Base-by-base conservation (phyloP, 2,113 vertebrate genomes). In the Oncorhynchus nerka region DNA sequence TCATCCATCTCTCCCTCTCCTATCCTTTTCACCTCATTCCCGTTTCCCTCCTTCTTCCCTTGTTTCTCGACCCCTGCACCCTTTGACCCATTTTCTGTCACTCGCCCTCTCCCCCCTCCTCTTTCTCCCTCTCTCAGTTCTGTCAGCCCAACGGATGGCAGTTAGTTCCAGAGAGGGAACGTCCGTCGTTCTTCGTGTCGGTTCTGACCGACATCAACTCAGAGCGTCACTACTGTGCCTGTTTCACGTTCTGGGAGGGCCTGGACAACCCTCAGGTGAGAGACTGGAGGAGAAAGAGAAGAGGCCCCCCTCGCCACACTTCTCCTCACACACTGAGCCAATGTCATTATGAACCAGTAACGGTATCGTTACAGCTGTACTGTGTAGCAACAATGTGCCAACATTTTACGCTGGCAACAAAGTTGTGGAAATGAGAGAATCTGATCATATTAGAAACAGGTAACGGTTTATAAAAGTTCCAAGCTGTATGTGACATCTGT, bases 171-270 rank as follows among this genome's bases (percentile, higher is more conserved):
- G 95, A 97, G 90, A 93, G 90, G 82, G 95, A 93, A 71, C 94
- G 96, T 0, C 91, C 96, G 0, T 96, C 94, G 39, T 99, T 98
- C 93, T 98, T 99, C 2, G 95, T 98, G 13, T 95, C 97, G 0
- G 97, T 99, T 86, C 93, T 99, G 90, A 99, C 98, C 0, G 97
- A 99, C 91, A 99, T 99, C 93, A 98, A 96, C 92, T 99, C 98
- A 0, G 97, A 99, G 73, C 92, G 97, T 64, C 95, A 99, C 84
- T 99, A 97, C 93, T 98, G 97, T 68, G 96, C 97, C 91, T 99
- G 98, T 85, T 93, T 99, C 93, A 99, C 97, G 73, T 99, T 99
- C 92, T 99, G 97, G 97, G 97, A 99, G 92, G 91, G 94, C 0
- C 78, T 94, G 0, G 96, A 97, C 71, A 93, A 92, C 62, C 16